Evolutionary conservation across 2,888 invertebrate genomes (phyloP).

Genomic region (Chironomus riparius): DNA sequence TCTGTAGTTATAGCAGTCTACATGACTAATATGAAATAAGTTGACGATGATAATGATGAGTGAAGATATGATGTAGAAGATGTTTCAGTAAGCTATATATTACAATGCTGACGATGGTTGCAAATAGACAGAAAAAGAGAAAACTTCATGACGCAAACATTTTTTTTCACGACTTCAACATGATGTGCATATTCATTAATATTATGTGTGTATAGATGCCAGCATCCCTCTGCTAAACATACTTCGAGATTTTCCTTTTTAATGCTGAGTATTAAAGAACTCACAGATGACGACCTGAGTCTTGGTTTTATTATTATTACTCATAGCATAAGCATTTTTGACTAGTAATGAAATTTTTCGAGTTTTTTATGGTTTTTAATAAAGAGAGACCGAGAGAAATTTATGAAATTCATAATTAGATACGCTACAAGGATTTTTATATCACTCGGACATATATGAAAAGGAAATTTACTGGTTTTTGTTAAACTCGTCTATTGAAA

Average conservation of each 20-base stretch:
- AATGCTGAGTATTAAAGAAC: neutral
- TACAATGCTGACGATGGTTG: neutral
- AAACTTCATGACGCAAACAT: slow-evolving; percentile 14
- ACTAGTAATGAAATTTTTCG: neutral
- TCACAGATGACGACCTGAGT: neutral
- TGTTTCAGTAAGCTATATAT: neutral
- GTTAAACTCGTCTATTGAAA: no score
- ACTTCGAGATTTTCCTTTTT: neutral
- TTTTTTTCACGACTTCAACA: slow-evolving; percentile 18
- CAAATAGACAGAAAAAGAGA: neutral
- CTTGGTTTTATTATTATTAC: neutral
- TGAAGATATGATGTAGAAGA: neutral
- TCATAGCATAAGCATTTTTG: neutral
- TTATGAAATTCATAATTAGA: neutral
- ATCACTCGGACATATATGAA: neutral
- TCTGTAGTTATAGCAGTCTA: neutral
- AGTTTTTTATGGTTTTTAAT: neutral
- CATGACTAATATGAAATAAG: neutral
- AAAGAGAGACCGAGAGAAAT: neutral
- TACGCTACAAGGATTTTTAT: neutral
- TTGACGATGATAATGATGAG: neutral
- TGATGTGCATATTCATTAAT: slow-evolving; percentile 21
- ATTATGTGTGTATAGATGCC: neutral
- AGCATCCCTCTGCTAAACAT: neutral
- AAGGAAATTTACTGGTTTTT: no score